Evolutionary conservation across 2,797 vertebrate genomes (phyloP), one percentile per base, ranked within the genome.

Genomic region (Melanotaenia maccullochi): DNA sequence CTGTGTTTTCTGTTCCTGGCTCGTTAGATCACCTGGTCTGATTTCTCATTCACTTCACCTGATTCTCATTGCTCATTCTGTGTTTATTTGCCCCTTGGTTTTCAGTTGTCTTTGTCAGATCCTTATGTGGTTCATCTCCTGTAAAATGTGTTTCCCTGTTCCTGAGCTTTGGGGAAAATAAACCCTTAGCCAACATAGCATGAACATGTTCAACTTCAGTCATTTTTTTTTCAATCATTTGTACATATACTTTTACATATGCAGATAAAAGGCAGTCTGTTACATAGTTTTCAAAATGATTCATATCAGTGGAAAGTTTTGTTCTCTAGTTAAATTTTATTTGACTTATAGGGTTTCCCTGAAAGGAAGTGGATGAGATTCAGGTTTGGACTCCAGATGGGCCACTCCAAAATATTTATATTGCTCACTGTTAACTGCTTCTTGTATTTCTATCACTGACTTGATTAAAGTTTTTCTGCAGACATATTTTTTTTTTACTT

Each of bases 181-280:
- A 30, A 30, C 28, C 28, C 28, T 30, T 2, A 20, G 42, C 42
- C 42, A 47, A 59, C 38, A 44, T 75, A 52, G 71, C 57, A 18
- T 42, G 49, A 67, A 83, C 60, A 56, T 56, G 54, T 75, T 16
- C 14, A 42, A 16, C 55, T 70, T 52, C 4, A 38, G 36, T 38
- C 36, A 38, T 38, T 11, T 38, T 38, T 38, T 8, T 11, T 11
- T 38, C 3, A 47, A 16, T 60, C 58, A 78, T 85, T 75, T 72
- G 79, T 9, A 60, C 40, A 36, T 0, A 20, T 6, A 5, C 40
- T 42, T 51, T 32, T 25, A n/a, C 6, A 49, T 2, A 75, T 63
- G 33, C 54, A 62, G 7, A 51, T 32, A 14, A 24, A 24, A 51
- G 51, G 60, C 8, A 38, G 24, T 44, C 25, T 28, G 25, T 5